A percentile compares a stretch with the other conserved stretches of the same genome.
Evolutionary conservation across 2,888 invertebrate species (phyloP).

Genomic region (Choristoneura rosaceana): DNA sequence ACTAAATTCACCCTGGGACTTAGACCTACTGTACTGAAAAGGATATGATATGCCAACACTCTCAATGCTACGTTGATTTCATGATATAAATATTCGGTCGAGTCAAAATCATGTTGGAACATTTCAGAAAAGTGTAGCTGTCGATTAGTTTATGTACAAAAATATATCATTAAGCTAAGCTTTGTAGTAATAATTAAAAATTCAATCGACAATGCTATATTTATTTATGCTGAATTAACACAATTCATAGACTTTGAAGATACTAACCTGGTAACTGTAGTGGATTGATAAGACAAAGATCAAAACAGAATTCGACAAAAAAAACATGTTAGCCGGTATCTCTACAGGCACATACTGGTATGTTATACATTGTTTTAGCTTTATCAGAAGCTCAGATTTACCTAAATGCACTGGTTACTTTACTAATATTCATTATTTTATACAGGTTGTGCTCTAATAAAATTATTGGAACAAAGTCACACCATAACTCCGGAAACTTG

Average conservation of each 20-base stretch:
- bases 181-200: no score
- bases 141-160: no score
- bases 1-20: background rate
- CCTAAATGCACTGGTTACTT: constrained; percentile 1
- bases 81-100: no score
- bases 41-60: background rate
- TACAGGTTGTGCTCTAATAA: constrained; percentile 10
- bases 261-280: constrained; percentile 29
- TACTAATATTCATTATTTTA: background rate
- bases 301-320: background rate
- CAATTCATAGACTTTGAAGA: background rate
- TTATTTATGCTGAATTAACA: background rate
- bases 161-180: no score
- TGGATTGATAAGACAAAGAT: background rate
- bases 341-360: background rate
- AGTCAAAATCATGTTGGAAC: no score
- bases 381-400: constrained; percentile 16
- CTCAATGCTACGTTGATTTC: no score
- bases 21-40: background rate
- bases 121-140: no score
- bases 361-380: constrained; percentile 2
- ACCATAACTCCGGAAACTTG: no score
- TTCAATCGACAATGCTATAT: no score
- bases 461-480: no score
- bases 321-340: constrained; percentile 13